phyloP scores from a whole-genome alignment of 2,888 invertebrate genomes.

The Conistra vaccinii region DNA sequence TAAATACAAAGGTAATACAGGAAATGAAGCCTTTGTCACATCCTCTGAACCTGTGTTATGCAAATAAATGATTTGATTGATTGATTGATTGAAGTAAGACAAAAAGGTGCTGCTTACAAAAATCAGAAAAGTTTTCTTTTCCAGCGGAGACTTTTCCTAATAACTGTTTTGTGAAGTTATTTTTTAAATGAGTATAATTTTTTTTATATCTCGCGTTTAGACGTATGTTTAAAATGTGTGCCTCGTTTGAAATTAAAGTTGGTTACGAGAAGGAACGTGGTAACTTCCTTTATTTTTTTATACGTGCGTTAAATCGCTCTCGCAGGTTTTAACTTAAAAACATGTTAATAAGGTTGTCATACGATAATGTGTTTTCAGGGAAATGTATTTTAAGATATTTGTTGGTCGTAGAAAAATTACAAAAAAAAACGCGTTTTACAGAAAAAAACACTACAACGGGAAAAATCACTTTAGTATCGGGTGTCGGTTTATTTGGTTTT shows the following conservation, averaged over 20 bases:
- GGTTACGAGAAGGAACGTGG: neutral
- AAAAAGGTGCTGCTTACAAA: neutral
- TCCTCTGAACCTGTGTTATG: too few relatives aligned
- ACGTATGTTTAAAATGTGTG: neutral
- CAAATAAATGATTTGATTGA: too few relatives aligned
- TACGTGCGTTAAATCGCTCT: neutral
- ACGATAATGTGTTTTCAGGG: too few relatives aligned
- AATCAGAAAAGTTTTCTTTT: too few relatives aligned
- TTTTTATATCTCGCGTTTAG: neutral
- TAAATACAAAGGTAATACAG: neutral
- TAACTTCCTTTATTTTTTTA: neutral
- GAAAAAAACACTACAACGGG: too few relatives aligned
- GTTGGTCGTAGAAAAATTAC: too few relatives aligned
- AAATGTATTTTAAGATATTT: neutral
- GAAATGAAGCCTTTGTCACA: too few relatives aligned
- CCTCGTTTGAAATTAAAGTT: neutral
- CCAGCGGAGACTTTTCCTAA: neutral
- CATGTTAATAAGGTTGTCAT: neutral
- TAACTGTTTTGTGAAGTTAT: neutral
- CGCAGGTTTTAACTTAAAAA: neutral
- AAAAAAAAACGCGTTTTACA: neutral
- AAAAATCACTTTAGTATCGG: neutral
- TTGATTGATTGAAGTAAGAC: too few relatives aligned
- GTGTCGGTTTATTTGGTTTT: neutral
- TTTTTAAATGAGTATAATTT: neutral